Evolutionary conservation across 1,140 invertebrate genomes (phyloP), one percentile per base, ranked within the genome.

Genomic region (Forficula auricularia): DNA sequence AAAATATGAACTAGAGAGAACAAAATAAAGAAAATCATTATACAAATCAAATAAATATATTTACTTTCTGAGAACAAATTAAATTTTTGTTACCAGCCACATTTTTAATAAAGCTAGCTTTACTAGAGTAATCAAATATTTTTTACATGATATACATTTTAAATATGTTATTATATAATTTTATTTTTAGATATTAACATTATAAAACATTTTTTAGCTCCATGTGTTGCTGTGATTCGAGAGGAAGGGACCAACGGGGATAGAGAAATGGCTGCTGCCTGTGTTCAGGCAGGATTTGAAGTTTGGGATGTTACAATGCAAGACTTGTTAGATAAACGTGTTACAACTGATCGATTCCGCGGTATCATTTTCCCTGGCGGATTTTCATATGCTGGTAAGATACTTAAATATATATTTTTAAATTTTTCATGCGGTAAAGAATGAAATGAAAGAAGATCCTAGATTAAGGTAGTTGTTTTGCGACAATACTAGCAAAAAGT

Each of bases 201-300:
- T n/a, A n/a, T n/a, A n/a, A n/a, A n/a, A n/a, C n/a, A 27, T 27
- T 27, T 46, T 46, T 40, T 59, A 51, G 58, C 65, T 15, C 66
- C 82, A 7, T 69, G 64, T 45, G 87, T 97, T 1, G 92, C 90
- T 8, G 85, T 98, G 0, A 65, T 98, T 20, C 66, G 94, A 35
- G 94, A 98, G 66, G 94, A 98, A 77, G 94, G 94, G 49, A 83
- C 76, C 20, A 98, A 98, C 58, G 91, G 92, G 31, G 94, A 98
- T 57, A 66, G 92, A 42, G 94, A 98, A 70, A 97, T 98, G 92
- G 82, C 83, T 8, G 87, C 88, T n/a, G 77, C 86, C 9, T 70
- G 97, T n/a, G 65, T 81, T 46, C 72, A 82, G 65, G 88, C 84
- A 15, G 88, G 90, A 40, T 98, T 98, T 58, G 77, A 87, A 56